Evolutionary conservation across 2,797 vertebrate genomes (phyloP).

Genomic region (Cyclopterus lumpus): DNA sequence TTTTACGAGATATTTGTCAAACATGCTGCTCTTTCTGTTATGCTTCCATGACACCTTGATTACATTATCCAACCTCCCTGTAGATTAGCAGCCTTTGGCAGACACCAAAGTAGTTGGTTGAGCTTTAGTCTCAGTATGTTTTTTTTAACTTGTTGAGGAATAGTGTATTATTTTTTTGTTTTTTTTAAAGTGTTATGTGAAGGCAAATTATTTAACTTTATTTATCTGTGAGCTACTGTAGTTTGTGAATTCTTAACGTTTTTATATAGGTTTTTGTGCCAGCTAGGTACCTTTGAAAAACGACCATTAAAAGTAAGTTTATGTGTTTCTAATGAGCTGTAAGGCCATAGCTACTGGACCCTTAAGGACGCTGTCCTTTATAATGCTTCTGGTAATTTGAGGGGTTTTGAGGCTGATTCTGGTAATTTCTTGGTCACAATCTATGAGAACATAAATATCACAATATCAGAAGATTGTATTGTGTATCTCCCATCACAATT

Average conservation of each 20-base stretch:
- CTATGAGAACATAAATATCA: background rate
- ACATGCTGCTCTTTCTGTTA: slow-evolving; percentile 76
- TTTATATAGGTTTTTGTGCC: background rate
- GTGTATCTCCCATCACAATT: background rate
- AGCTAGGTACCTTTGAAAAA: background rate
- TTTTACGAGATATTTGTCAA: slow-evolving; percentile 83
- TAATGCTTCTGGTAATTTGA: background rate
- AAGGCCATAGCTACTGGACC: background rate
- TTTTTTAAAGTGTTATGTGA: no score
- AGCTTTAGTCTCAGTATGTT: slow-evolving; percentile 35
- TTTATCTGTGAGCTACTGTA: background rate
- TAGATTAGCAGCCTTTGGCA: slow-evolving; percentile 71
- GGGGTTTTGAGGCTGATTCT: background rate
- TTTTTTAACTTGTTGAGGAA: slow-evolving; percentile 23
- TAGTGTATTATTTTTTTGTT: slow-evolving; percentile 38
- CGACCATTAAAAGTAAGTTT: background rate
- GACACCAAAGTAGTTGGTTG: slow-evolving; percentile 32
- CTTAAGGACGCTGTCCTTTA: background rate
- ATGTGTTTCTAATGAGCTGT: background rate
- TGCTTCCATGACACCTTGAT: slow-evolving; percentile 81
- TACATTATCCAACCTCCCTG: slow-evolving; percentile 80
- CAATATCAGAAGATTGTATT: background rate
- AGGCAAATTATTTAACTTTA: slow-evolving; percentile 11
- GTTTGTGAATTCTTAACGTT: background rate
- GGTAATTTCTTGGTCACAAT: background rate